Percentiles rank a stretch among this genome's conserved stretches.
Evolutionary conservation across 2,113 vertebrate species (phyloP).

Genomic region (Acrocephalus kingi): DNA sequence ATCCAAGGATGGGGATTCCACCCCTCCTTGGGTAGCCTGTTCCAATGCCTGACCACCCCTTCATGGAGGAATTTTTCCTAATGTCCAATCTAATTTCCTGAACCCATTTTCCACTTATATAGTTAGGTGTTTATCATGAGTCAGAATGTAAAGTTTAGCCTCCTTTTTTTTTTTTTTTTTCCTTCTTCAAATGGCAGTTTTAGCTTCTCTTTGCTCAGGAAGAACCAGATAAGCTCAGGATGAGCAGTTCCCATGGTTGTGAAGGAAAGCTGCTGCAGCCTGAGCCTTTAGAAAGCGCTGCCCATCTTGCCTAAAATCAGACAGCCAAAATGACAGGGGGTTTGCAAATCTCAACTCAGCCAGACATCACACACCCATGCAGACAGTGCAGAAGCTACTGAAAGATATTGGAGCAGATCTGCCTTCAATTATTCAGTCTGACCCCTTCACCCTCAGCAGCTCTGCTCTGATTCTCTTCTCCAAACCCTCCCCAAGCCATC

Average conservation of each 20-base stretch:
- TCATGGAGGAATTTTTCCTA: not conserved
- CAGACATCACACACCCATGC: not conserved
- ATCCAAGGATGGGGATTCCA: not conserved
- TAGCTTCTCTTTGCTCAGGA: not conserved
- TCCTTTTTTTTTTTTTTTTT: not conserved
- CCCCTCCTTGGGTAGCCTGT: not conserved
- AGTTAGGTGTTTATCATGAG: not conserved
- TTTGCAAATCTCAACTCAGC: not conserved
- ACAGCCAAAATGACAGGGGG: not conserved
- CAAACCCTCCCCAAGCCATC: not conserved
- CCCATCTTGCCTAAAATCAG: not conserved
- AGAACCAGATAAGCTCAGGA: not conserved
- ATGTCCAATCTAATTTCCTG: not conserved
- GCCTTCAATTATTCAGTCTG: not conserved
- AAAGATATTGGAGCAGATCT: not conserved
- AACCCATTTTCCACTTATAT: not conserved
- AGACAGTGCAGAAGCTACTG: not conserved
- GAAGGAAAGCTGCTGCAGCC: not conserved
- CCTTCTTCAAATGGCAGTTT: not conserved
- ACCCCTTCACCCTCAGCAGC: not conserved
- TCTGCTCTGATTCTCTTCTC: not conserved
- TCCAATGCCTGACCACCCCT: not conserved
- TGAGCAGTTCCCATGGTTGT: accelerated
- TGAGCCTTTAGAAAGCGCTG: not conserved
- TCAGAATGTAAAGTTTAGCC: not conserved